These are phyloP conservation scores for Athalia rosae DNA, from an alignment of 2,888 invertebrate species.

Conservation along the genomic window DNA sequence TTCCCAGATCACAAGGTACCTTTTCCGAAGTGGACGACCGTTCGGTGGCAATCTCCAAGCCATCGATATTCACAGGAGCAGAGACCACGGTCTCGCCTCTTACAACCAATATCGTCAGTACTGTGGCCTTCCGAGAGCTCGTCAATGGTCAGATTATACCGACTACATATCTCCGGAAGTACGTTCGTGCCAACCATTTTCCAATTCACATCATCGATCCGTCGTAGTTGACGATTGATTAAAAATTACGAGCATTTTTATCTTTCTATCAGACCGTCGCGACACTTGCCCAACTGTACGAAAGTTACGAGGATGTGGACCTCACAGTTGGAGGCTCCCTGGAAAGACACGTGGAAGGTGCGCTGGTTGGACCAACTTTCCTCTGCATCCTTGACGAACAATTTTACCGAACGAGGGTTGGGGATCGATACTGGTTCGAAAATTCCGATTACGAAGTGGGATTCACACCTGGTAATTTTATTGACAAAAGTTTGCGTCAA, in stretches of 20 bases:
- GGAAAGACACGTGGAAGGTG: slow-evolving; percentile 85
- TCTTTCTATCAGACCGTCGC: slow-evolving; percentile 78
- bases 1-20: slow-evolving; percentile 79
- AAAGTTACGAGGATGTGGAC: slow-evolving; percentile 87
- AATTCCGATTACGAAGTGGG: slow-evolving; percentile 78
- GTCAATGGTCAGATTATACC: slow-evolving; percentile 81
- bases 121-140: slow-evolving; percentile 83
- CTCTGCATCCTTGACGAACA: slow-evolving; percentile 91
- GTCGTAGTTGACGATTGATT: background rate
- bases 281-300: slow-evolving; percentile 80
- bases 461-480: slow-evolving; percentile 79
- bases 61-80: slow-evolving; percentile 88
- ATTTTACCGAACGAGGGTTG: slow-evolving; percentile 89
- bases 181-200: slow-evolving; percentile 58
- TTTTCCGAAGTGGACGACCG: slow-evolving; percentile 82
- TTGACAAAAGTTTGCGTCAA: background rate
- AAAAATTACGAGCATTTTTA: background rate
- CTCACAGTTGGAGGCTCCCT: slow-evolving; percentile 89
- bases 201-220: too few relatives aligned
- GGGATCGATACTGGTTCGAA: slow-evolving; percentile 92
- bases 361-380: slow-evolving; percentile 90
- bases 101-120: slow-evolving; percentile 87
- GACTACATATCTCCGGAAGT: slow-evolving; percentile 82
- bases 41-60: slow-evolving; percentile 89
- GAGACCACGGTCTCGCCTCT: slow-evolving; percentile 89